Evolutionary conservation across 2,113 vertebrate species (phyloP).

Genomic region (Hassar affinis): DNA sequence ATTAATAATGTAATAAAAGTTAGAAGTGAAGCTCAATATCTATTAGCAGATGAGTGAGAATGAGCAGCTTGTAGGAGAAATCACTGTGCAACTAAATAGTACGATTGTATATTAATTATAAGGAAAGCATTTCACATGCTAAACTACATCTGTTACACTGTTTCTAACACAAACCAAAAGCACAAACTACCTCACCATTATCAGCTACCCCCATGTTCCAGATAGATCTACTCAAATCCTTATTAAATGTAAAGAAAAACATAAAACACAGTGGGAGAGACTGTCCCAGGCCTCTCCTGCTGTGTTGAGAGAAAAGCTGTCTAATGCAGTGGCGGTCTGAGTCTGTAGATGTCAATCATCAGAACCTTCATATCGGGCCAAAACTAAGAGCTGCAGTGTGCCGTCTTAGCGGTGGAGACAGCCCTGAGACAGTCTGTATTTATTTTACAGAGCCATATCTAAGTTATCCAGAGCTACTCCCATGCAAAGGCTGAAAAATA

Average conservation of each 20-base stretch:
- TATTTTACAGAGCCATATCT: slow-evolving; percentile 29
- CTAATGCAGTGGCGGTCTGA: slow-evolving; percentile 7
- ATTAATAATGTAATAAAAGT: not conserved
- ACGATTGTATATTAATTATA: not conserved
- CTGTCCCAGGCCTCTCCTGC: slow-evolving; percentile 15
- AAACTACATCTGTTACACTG: not conserved
- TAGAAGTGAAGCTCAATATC: not conserved
- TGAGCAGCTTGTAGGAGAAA: not conserved
- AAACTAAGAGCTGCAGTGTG: slow-evolving; percentile 37
- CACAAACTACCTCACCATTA: not conserved
- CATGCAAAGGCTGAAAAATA: not conserved
- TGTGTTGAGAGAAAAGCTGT: slow-evolving; percentile 2
- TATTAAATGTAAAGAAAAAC: slow-evolving; percentile 9
- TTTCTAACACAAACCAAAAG: not conserved
- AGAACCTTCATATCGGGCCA: slow-evolving; percentile 26
- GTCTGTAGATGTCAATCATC: slow-evolving; percentile 13
- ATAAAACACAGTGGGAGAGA: slow-evolving; percentile 8
- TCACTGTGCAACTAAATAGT: not conserved
- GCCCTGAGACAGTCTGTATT: slow-evolving; percentile 19
- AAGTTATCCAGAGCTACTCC: slow-evolving; percentile 5
- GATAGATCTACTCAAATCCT: not conserved
- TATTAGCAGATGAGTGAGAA: not conserved
- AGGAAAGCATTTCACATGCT: not conserved
- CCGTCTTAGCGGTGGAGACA: slow-evolving; percentile 18
- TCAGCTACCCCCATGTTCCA: not conserved